These are phyloP conservation scores for Hemibagrus guttatus DNA, from an alignment of 2,797 vertebrate genomes.

Conservation along the genomic window DNA sequence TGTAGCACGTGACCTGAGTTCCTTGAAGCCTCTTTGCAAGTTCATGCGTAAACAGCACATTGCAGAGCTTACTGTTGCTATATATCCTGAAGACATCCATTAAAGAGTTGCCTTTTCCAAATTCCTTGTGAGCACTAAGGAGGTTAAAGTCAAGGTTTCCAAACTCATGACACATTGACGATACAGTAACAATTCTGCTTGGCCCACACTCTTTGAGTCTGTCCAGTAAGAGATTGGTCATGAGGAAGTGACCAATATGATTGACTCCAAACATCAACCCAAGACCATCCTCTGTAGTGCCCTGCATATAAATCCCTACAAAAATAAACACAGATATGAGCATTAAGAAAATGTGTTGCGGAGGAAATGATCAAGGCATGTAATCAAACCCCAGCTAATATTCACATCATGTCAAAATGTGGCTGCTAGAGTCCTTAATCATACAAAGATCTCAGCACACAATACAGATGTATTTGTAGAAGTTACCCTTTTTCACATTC, in stretches of 20 bases:
- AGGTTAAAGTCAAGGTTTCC: constrained; percentile 67
- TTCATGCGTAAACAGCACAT: constrained; percentile 71
- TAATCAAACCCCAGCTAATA: neutral
- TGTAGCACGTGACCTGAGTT: constrained; percentile 65
- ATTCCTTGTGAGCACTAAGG: constrained; percentile 64
- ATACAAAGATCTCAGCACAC: neutral
- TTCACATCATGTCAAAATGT: neutral
- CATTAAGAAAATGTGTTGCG: neutral
- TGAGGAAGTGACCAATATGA: constrained; percentile 72
- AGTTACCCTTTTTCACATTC: neutral
- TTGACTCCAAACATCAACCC: constrained; percentile 73
- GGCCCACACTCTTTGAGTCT: constrained; percentile 64
- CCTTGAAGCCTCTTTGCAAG: constrained; percentile 66
- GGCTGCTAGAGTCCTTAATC: neutral
- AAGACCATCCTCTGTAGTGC: constrained; percentile 68
- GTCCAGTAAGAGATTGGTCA: constrained; percentile 69
- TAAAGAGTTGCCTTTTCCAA: constrained; percentile 50
- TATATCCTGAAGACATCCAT: constrained; percentile 52
- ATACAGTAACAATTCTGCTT: constrained; percentile 66
- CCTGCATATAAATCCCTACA: constrained; percentile 60
- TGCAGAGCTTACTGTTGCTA: constrained; percentile 70
- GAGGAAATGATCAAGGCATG: neutral
- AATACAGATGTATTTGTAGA: neutral
- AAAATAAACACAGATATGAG: neutral
- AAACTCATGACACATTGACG: constrained; percentile 57